A percentile compares a stretch with the other conserved stretches of the same genome.
phyloP scores from a whole-genome alignment of 1,140 invertebrate species.

The Chlorops oryzae region DNA sequence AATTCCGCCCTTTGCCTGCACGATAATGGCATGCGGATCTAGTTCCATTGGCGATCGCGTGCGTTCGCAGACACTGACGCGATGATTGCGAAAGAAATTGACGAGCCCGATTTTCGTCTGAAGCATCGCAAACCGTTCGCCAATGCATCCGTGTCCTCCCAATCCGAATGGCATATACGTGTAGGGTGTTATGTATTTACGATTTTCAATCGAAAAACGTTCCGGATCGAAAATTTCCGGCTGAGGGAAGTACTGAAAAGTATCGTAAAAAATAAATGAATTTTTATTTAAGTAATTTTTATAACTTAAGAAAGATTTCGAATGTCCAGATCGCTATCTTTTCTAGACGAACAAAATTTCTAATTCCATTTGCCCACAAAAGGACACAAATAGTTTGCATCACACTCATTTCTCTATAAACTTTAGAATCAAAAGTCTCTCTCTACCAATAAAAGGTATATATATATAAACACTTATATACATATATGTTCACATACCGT shows the following conservation, averaged over 20 bases:
- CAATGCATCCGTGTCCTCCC: constrained; percentile 70
- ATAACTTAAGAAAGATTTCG: too few species aligned
- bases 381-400: too few species aligned
- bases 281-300: background rate
- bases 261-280: constrained; percentile 39
- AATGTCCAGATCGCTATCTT: too few species aligned
- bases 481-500: too few species aligned
- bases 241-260: constrained; percentile 57
- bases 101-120: constrained; percentile 39
- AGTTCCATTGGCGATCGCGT: constrained; percentile 31
- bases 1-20: constrained; percentile 36
- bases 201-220: constrained; percentile 53
- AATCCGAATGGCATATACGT: constrained; percentile 73
- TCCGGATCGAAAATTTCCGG: constrained; percentile 62
- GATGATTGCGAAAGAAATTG: constrained; percentile 35
- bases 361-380: too few species aligned
- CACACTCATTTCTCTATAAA: too few species aligned
- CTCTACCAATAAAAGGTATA: too few species aligned
- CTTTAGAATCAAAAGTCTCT: too few species aligned
- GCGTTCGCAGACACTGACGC: constrained; percentile 26
- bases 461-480: too few species aligned
- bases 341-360: too few species aligned
- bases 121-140: constrained; percentile 47
- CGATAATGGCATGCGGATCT: constrained; percentile 33
- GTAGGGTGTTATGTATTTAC: constrained; percentile 48